Evolutionary conservation across 2,797 vertebrate species (phyloP).

Genomic region (Sebastes minor): DNA sequence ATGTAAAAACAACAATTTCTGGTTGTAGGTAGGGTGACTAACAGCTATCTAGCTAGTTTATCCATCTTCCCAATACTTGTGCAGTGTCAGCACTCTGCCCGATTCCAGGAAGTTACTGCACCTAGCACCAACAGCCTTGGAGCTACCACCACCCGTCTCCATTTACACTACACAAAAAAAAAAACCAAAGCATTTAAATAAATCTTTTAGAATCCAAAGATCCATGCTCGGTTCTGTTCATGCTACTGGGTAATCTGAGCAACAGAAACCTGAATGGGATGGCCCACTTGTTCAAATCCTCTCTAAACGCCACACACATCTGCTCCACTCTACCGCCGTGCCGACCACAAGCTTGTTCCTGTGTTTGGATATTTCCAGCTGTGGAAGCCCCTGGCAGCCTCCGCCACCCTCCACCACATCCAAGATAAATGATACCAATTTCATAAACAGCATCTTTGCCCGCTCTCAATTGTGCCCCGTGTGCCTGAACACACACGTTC

Average conservation of each 20-base stretch:
- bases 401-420: slow-evolving; percentile 12
- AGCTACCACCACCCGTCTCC: background rate
- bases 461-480: slow-evolving; percentile 22
- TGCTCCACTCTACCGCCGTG: background rate
- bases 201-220: background rate
- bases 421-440: slow-evolving; percentile 69
- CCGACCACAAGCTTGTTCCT: background rate
- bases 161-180: background rate
- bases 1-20: background rate
- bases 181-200: background rate
- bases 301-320: background rate
- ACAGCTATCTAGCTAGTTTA: background rate
- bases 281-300: background rate
- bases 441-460: slow-evolving; percentile 49
- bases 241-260: background rate
- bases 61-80: background rate
- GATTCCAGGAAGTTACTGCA: too few relatives aligned
- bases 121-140: too few relatives aligned
- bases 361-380: slow-evolving; percentile 40
- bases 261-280: background rate
- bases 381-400: slow-evolving; percentile 13
- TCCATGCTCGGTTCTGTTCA: background rate
- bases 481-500: slow-evolving; percentile 1
- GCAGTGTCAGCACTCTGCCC: too few relatives aligned
- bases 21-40: background rate